Evolutionary conservation across 2,113 vertebrate species (phyloP), one percentile per base, ranked within the genome.

Genomic region (Indicator indicator): DNA sequence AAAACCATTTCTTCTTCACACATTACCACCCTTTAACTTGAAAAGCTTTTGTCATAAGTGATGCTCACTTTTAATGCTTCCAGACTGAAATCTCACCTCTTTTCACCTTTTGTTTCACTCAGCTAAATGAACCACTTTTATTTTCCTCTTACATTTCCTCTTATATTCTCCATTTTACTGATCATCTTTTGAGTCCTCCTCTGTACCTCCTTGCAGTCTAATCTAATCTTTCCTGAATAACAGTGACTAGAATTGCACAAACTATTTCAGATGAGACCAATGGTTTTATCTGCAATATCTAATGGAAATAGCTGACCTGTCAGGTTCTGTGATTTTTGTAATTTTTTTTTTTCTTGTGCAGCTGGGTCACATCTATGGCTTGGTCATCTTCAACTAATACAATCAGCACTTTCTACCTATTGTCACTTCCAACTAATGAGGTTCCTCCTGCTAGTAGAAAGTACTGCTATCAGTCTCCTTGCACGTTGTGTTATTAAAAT

Each of bases 401-500:
- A 67, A 67, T 1, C 0, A 85, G 40, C 9, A 28, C 46, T 52
- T 88, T 40, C 82, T 77, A 76, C 6, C 52, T 44, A 67, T 63
- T 58, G 16, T 42, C 64, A 71, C 64, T 52, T 93, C 52, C 69
- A 88, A 32, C 24, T 70, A 83, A 94, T 9, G 19, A 88, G 32
- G 20, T 11, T 56, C 12, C 33, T n/a, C 38, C 5, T 9, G 33
- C 32, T 5, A 59, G 36, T 11, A 93, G 64, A 89, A 96, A 86
- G 56, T 32, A 74, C 23, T 60, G 73, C 38, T 76, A 80, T 83
- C 5, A 1, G 60, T 86, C n/a, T 70, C 60, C 64, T 88, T 70
- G 46, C 32, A 48, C 11, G 32, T 33, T 62, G 55, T 65, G 42
- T 77, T 91, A 93, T 80, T 74, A 74, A 94, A 96, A 93, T 88